phyloP scores from a whole-genome alignment of 2,888 invertebrate species.

The Sphaerophoria rueppellii region DNA sequence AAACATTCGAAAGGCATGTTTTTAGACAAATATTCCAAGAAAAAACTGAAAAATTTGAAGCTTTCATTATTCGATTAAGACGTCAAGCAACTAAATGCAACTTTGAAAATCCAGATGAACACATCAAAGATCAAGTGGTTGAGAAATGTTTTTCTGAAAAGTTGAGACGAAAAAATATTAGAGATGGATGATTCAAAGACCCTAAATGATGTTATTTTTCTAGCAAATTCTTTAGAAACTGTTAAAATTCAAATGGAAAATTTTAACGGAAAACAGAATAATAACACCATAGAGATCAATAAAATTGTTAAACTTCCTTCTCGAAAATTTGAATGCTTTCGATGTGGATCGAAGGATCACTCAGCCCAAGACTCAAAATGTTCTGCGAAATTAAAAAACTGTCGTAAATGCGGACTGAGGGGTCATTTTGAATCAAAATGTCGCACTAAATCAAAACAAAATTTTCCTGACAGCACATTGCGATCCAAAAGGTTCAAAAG shows the following conservation, averaged over 20 bases:
- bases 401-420: not conserved
- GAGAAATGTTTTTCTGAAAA: conserved; percentile 11
- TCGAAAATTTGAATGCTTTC: not conserved
- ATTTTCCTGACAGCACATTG: not conserved
- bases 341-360: conserved; percentile 6
- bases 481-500: conserved; percentile 5
- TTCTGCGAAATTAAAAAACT: not conserved
- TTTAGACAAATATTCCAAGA: conserved; percentile 1
- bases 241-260: not conserved
- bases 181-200: not conserved
- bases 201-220: not conserved
- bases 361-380: not conserved
- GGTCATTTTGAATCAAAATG: conserved; percentile 9
- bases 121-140: conserved; percentile 2
- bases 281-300: conserved; percentile 2
- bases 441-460: not conserved
- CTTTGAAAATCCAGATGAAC: not conserved
- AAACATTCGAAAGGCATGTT: conserved; percentile 7
- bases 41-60: conserved; percentile 4
- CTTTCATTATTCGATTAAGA: not conserved
- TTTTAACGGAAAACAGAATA: not conserved
- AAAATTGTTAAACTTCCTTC: not conserved
- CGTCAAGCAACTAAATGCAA: not conserved
- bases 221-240: not conserved
- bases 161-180: not conserved